phyloP scores from a whole-genome alignment of 2,113 vertebrate genomes.

The Anolis sagrei region DNA sequence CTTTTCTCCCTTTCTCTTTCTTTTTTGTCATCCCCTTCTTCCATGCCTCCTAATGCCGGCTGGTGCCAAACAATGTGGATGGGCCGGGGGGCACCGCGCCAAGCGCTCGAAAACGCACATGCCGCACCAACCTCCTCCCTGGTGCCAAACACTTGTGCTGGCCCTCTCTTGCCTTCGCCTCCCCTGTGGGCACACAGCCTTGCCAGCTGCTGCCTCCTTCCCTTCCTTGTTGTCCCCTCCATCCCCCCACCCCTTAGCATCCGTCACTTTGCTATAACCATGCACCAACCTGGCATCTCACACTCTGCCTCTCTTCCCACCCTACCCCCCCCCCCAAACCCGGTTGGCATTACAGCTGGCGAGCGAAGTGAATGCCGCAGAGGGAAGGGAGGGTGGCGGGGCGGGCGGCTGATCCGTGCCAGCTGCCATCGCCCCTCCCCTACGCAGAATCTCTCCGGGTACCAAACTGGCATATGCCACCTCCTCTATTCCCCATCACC shows the following conservation, averaged over 20 bases:
- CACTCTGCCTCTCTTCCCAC: constrained; percentile 51
- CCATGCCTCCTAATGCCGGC: constrained; percentile 29
- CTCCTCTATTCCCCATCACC: background rate
- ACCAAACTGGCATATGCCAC: constrained; percentile 37
- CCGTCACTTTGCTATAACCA: background rate
- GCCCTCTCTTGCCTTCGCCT: constrained; percentile 22
- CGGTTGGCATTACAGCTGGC: constrained; percentile 29
- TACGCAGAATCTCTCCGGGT: constrained; percentile 26
- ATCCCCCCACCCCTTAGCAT: background rate
- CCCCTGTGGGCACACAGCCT: constrained; percentile 24
- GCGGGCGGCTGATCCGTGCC: constrained; percentile 38
- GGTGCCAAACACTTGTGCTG: constrained; percentile 25
- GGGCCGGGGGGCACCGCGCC: constrained; percentile 62
- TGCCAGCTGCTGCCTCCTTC: constrained; percentile 33
- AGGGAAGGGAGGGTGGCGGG: constrained; percentile 31
- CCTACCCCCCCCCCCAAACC: constrained; percentile 48
- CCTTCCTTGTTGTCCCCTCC: background rate
- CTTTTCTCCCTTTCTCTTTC: background rate
- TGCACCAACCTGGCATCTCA: constrained; percentile 62
- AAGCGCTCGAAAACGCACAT: background rate
- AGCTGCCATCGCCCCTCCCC: constrained; percentile 40
- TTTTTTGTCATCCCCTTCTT: constrained; percentile 26
- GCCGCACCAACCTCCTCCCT: constrained; percentile 12
- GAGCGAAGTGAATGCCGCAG: constrained; percentile 33
- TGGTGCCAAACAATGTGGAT: constrained; percentile 66